Evolutionary conservation across 2,888 invertebrate genomes (phyloP), one percentile per base, ranked within the genome.

Genomic region (Cephus pulcher): DNA sequence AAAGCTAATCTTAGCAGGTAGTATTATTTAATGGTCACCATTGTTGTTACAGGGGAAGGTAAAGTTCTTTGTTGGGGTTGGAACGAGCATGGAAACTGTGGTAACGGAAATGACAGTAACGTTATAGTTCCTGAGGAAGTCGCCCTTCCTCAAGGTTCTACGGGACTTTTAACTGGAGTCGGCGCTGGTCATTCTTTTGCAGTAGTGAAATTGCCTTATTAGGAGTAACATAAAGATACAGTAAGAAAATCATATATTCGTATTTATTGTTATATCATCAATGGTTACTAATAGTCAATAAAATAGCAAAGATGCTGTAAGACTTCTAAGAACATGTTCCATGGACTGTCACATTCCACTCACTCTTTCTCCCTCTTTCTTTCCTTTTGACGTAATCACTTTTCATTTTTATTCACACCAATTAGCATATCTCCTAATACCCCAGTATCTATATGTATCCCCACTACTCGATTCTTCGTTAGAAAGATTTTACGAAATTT

Each of bases 51-150:
- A 85, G 93, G 93, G 81, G 94, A 94, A 79, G 95, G 95, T 56
- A 93, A 93, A 75, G 89, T 97, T 11, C 95, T 94, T 88, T 94
- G 95, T 33, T 97, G 97, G 97, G 97, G 97, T 1, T 97, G 97
- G 97, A 97, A 97, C 91, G 97, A 97, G 88, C 97, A 97, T 92
- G 96, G 96, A 69, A 97, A 96, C 89, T 97, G 97, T 86, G 97
- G 97, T 77, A 95, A 94, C 84, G 94, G 94, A 77, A 91, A 91
- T 81, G 91, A 90, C 37, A 88, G 90, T 76, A 91, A 94, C 85
- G 90, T 93, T 69, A 83, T 89, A 74, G 85, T 88, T 80, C 94
- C 94, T 15, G 90, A 89, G 69, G 87, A 89, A 84, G 90, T 94
- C 37, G 12, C 78, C 6, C 35, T 87, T 75, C 79, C 85, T 6